Evolutionary conservation across 2,888 invertebrate species (phyloP), one percentile per base, ranked within the genome.

Genomic region (Meiosimyza platycephala): DNA sequence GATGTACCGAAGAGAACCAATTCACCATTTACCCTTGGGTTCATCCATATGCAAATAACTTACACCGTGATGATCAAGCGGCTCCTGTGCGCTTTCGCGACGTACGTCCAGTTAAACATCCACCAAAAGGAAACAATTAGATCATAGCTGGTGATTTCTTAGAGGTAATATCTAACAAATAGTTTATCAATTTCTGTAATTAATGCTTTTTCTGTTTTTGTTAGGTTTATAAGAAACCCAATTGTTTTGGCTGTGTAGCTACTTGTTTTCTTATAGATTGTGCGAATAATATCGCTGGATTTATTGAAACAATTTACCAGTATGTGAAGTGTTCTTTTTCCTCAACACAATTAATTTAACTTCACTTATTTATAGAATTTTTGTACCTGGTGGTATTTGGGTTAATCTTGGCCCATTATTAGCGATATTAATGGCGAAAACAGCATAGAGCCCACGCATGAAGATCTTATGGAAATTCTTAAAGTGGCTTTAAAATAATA

Each of bases 191-290:
- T 59, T 50, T 47, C 15, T 60, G 48, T 48, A 47, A 54, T 15
- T 18, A 16, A 33, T 9, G 11, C 63, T 54, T 48, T 12, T 40
- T 9, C 40, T 9, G n/a, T 48, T 55, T 59, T 52, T 75, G 64
- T 11, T n/a, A 81, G 81, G 85, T 85, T 3, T 85, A 85, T 68
- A 85, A 81, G 76, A 80, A 77, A 1, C 79, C 83, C 0, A 74
- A 81, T 71, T 74, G 78, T 1, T 85, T 97, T 94, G 92, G 97
- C 82, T 97, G 96, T 84, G 93, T 99, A 0, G 95, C 96, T 0
- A 97, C 98, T 0, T 98, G 98, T 79, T 99, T 99, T 89, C 99
- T 99, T 87, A 95, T 99, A 72, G 99, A 99, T 88, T 99, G 99
- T 82, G 98, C 98, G 1, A 95, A 95, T 74, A 99, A 99, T 86